Percentiles rank a stretch among this genome's conserved stretches.
These are phyloP conservation scores for Lagorchestes hirsutus DNA, from an alignment of 2,797 vertebrate genomes.

Conservation along the genomic window DNA sequence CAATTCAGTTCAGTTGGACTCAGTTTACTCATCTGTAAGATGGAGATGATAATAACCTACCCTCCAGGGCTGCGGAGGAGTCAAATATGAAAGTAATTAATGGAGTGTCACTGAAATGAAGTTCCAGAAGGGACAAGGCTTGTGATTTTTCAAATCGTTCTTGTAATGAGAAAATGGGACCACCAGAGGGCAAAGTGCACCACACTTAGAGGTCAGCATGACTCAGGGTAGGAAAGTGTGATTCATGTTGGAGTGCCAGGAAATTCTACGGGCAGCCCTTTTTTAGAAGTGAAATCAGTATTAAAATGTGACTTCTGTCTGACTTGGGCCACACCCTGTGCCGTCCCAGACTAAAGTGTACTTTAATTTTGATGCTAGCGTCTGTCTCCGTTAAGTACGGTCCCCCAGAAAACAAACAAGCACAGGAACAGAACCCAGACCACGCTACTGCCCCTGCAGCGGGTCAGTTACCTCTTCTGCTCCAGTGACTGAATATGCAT, in stretches of 20 bases:
- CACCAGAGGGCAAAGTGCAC: conserved; percentile 43
- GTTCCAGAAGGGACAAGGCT: accelerated
- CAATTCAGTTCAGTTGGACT: not conserved
- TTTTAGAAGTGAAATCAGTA: not conserved
- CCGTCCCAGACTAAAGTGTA: not conserved
- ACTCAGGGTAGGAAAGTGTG: not conserved
- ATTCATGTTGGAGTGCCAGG: not conserved
- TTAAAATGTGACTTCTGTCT: not conserved
- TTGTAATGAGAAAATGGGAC: not conserved
- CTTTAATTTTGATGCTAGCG: accelerated
- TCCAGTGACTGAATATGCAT: conserved; percentile 88
- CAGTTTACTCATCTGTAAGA: not conserved
- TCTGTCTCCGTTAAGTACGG: not conserved
- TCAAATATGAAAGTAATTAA: not conserved
- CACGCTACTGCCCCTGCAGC: not conserved
- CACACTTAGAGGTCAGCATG: not conserved
- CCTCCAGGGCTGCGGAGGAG: not conserved
- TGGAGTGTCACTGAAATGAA: not conserved
- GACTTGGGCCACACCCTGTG: not conserved
- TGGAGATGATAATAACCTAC: not conserved
- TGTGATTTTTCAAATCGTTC: not conserved
- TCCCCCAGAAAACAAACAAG: not conserved
- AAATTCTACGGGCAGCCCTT: not conserved
- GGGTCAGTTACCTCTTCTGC: conserved; percentile 85
- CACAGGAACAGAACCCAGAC: not conserved